A percentile compares a stretch with the other conserved stretches of the same genome.
These are phyloP conservation scores for Tiliqua scincoides DNA, from an alignment of 2,113 vertebrate genomes.

Conservation along the genomic window DNA sequence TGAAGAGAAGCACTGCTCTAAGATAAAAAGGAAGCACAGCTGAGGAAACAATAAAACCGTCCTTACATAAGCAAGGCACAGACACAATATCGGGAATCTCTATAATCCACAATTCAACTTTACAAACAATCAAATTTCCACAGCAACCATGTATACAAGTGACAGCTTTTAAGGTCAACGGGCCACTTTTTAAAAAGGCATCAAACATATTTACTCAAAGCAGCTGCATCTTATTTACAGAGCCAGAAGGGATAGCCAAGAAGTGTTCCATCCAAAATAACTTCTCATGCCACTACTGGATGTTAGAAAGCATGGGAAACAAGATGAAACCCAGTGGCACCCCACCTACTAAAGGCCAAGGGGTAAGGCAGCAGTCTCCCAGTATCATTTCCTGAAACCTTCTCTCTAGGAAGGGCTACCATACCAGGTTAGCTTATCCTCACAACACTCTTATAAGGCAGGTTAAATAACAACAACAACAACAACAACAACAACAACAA, in stretches of 20 bases:
- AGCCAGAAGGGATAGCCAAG: constrained; percentile 23
- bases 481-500: no score
- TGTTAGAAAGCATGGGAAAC: no score
- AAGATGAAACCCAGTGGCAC: no score
- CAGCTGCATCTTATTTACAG: constrained; percentile 13
- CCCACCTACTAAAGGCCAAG: no score
- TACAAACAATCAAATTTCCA: constrained; percentile 54
- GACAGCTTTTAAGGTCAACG: constrained; percentile 42
- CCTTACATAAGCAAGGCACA: constrained; percentile 47
- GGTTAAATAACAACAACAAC: no score
- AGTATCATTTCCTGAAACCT: no score
- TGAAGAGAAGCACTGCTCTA: constrained; percentile 50
- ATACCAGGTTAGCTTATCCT: no score
- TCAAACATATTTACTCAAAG: constrained; percentile 25
- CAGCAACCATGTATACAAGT: constrained; percentile 1
- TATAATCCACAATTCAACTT: constrained; percentile 44
- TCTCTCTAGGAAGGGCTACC: no score
- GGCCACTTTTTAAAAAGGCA: constrained; percentile 31
- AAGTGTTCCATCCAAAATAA: constrained; percentile 37
- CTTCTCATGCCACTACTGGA: neutral
- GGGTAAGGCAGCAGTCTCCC: no score
- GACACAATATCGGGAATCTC: constrained; percentile 43
- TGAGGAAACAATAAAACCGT: constrained; percentile 56
- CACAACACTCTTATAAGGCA: neutral
- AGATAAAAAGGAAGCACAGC: constrained; percentile 53